phyloP scores from a whole-genome alignment of 2,113 vertebrate genomes.

The Phyllostomus discolor region DNA sequence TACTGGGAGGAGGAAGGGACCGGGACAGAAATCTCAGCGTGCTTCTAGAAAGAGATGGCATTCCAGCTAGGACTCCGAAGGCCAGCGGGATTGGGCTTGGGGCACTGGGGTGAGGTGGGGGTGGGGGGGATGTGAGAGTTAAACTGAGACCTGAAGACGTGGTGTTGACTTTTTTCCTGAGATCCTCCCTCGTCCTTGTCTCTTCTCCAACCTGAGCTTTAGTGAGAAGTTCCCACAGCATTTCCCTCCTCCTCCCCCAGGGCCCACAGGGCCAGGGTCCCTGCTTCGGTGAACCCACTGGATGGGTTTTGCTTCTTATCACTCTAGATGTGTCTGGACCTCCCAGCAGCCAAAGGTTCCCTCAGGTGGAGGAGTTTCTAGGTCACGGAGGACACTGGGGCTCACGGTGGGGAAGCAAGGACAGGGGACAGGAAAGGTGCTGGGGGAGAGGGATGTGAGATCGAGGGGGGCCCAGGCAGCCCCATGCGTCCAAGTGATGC shows the following conservation, averaged over 20 bases:
- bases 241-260: rapidly evolving
- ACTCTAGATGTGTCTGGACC: neutral
- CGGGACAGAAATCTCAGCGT: neutral
- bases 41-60: neutral
- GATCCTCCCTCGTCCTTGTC: neutral
- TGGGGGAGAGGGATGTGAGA: neutral
- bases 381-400: neutral
- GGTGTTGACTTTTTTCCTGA: neutral
- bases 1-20: too few relatives aligned
- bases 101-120: too few relatives aligned
- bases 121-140: neutral
- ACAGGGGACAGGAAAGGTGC: neutral
- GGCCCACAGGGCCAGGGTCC: neutral
- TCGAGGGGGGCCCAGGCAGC: rapidly evolving
- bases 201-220: neutral
- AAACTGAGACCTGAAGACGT: neutral
- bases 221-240: neutral
- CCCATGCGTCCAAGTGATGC: neutral
- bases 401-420: rapidly evolving
- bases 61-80: neutral
- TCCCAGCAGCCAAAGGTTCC: rapidly evolving
- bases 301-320: neutral
- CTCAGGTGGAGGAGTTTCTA: neutral
- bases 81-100: neutral
- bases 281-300: neutral